phyloP scores from a whole-genome alignment of 2,888 invertebrate genomes.

The Notodonta dromedarius region DNA sequence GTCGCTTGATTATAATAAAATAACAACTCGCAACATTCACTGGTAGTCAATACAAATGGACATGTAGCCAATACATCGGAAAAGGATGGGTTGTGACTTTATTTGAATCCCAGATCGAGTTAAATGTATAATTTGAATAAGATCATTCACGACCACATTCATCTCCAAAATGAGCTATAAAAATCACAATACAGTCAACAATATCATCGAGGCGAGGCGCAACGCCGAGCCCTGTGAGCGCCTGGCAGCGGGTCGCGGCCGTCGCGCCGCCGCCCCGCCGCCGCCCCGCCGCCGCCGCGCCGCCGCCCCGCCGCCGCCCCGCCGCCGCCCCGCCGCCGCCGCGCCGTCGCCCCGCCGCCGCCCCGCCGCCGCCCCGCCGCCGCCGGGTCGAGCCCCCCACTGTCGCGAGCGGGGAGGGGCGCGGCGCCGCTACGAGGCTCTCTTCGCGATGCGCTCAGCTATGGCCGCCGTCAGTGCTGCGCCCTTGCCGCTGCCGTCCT shows the following conservation, averaged over 20 bases:
- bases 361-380: neutral
- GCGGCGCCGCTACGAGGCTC: neutral
- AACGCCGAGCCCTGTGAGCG: neutral
- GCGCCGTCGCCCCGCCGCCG: neutral
- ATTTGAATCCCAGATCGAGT: neutral
- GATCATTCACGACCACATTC: neutral
- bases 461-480: conserved; percentile 91
- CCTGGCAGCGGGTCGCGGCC: too few relatives aligned
- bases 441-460: conserved; percentile 82
- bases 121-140: neutral
- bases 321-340: too few relatives aligned
- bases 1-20: neutral
- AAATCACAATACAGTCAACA: neutral
- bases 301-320: neutral
- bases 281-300: neutral
- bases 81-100: neutral
- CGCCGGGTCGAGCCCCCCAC: neutral
- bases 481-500: conserved; percentile 93
- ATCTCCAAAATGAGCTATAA: neutral
- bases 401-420: neutral
- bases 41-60: neutral
- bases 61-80: neutral
- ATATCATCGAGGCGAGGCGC: neutral
- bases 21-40: neutral
- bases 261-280: too few relatives aligned